phyloP scores from a whole-genome alignment of 2,797 vertebrate species.

The Paramormyrops hopkinsi region DNA sequence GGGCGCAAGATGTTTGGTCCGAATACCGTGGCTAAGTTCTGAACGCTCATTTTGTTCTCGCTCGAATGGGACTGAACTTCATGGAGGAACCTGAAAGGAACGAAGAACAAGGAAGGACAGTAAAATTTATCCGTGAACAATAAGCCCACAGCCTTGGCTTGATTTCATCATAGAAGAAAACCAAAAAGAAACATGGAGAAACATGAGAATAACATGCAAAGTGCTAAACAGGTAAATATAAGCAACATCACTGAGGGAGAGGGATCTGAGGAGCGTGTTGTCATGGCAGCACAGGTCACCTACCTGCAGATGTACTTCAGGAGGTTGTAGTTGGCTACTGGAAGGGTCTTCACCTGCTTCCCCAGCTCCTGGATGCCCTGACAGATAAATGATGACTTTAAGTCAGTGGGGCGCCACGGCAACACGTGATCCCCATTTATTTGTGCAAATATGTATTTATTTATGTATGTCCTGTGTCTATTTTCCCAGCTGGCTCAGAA shows the following conservation, averaged over 20 bases:
- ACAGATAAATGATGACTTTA: neutral
- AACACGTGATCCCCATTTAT: neutral
- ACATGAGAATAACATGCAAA: neutral
- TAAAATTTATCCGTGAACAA: neutral
- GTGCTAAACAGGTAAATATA: neutral
- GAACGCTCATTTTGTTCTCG: conserved; percentile 94
- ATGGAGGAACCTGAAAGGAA: conserved; percentile 76
- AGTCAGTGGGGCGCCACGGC: neutral
- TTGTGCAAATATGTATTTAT: neutral
- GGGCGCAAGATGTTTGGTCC: conserved; percentile 92
- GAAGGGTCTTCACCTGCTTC: conserved; percentile 81
- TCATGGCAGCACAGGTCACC: conserved; percentile 37
- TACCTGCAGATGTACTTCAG: conserved; percentile 97
- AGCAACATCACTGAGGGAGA: neutral
- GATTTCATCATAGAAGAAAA: neutral
- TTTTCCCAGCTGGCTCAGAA: neutral
- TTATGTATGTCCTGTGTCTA: neutral
- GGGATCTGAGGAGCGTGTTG: neutral
- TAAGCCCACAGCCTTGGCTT: neutral
- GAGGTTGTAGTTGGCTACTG: conserved; percentile 88
- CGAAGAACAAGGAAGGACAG: neutral
- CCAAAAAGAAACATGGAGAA: neutral
- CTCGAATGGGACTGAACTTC: conserved; percentile 87
- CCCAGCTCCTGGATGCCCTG: conserved; percentile 86
- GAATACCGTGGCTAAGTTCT: conserved; percentile 93